Evolutionary conservation across 2,113 vertebrate genomes (phyloP).

Genomic region (Holacanthus passer): DNA sequence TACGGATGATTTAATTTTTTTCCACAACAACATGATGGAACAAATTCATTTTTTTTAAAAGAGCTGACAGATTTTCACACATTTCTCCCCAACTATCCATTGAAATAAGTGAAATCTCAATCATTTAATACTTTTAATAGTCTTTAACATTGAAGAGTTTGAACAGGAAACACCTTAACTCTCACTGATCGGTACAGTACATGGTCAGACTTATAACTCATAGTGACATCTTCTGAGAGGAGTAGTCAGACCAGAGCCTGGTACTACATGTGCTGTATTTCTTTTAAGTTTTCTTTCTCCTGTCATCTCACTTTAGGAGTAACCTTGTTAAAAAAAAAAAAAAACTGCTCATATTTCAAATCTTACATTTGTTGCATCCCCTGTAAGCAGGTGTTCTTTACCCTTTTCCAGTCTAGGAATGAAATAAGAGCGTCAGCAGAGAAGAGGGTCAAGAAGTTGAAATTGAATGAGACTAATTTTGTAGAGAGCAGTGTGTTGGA

Average conservation of each 20-base stretch:
- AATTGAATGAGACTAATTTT: no score
- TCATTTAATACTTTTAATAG: not conserved
- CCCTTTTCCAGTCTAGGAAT: no score
- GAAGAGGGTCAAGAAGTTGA: no score
- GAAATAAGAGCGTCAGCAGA: no score
- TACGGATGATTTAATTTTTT: not conserved
- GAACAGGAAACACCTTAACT: not conserved
- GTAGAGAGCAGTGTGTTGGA: no score
- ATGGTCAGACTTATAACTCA: not conserved
- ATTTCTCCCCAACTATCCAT: not conserved
- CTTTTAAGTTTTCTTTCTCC: not conserved
- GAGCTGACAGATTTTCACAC: not conserved
- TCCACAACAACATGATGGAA: not conserved
- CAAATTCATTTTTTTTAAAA: not conserved
- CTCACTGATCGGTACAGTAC: not conserved
- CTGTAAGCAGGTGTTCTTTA: not conserved
- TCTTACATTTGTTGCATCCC: not conserved
- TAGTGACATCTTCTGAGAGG: not conserved
- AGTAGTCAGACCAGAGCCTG: not conserved
- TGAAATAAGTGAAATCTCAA: conserved; percentile 6
- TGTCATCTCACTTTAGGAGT: not conserved
- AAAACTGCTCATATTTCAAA: no score
- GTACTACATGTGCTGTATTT: no score
- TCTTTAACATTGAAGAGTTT: not conserved
- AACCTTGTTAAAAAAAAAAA: not conserved